These are phyloP conservation scores for Diorhabda elongata DNA, from an alignment of 1,140 invertebrate species.

Conservation along the genomic window DNA sequence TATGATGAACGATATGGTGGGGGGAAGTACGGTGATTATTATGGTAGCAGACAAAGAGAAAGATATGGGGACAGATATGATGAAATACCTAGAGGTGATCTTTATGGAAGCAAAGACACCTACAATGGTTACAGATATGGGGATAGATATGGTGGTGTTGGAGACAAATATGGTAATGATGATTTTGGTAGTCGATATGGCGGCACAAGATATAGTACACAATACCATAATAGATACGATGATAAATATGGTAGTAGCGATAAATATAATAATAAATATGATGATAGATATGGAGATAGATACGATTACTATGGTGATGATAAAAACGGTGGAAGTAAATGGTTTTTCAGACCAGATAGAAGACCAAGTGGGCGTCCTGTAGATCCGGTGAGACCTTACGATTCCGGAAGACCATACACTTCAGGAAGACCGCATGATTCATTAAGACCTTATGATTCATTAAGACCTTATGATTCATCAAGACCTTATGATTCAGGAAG, in stretches of 20 bases:
- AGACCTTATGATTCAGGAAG: constrained; percentile 10
- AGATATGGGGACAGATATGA: constrained; percentile 43
- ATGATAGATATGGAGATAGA: constrained; percentile 41
- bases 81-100: constrained; percentile 38
- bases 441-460: constrained; percentile 34
- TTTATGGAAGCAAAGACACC: constrained; percentile 28
- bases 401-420: constrained; percentile 34
- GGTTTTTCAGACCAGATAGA: constrained; percentile 38
- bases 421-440: constrained; percentile 40
- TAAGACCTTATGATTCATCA: constrained; percentile 7
- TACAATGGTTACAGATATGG: constrained; percentile 29
- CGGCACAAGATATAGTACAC: not conserved
- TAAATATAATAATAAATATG: constrained; percentile 48
- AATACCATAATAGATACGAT: constrained; percentile 25
- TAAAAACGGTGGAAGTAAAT: constrained; percentile 39
- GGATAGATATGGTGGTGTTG: constrained; percentile 41
- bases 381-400: constrained; percentile 27
- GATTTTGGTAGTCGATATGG: constrained; percentile 2
- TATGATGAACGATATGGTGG: constrained; percentile 40
- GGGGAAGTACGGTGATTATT: constrained; percentile 40
- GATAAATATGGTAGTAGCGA: constrained; percentile 27
- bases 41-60: constrained; percentile 41
- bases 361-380: constrained; percentile 35
- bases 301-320: constrained; percentile 45
- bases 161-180: constrained; percentile 33